Percentiles rank a stretch among this genome's conserved stretches.
phyloP scores from a whole-genome alignment of 1,140 invertebrate genomes.

The Phocides pigmalion region DNA sequence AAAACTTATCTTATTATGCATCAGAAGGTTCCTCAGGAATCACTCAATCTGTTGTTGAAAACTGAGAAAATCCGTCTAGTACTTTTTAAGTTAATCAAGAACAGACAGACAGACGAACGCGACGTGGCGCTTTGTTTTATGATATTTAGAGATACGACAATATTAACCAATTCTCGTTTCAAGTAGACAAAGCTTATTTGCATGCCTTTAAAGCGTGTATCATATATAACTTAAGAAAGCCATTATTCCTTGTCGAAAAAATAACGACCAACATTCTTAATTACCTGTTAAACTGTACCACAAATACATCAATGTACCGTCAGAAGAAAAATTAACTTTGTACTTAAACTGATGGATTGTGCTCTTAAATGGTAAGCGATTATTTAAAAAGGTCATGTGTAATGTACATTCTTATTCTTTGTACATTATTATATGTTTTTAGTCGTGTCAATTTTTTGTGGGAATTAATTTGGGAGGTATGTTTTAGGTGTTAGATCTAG shows the following conservation, averaged over 20 bases:
- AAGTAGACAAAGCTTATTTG: slow-evolving; percentile 23
- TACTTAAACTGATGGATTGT: slow-evolving; percentile 35
- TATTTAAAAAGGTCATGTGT: slow-evolving; percentile 27
- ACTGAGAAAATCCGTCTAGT: too few species aligned
- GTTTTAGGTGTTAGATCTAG: too few species aligned
- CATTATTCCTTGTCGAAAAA: slow-evolving; percentile 41
- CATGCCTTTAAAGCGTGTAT: slow-evolving; percentile 19
- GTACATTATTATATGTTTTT: slow-evolving; percentile 2
- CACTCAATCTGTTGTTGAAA: too few species aligned
- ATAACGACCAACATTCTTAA: slow-evolving; percentile 45
- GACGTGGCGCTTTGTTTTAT: too few species aligned
- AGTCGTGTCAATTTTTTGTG: slow-evolving; percentile 4
- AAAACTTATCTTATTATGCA: too few species aligned
- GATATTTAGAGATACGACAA: too few species aligned
- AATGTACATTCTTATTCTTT: slow-evolving; percentile 6
- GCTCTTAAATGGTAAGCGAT: slow-evolving; percentile 26
- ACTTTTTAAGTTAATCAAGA: too few species aligned
- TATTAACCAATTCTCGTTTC: not conserved
- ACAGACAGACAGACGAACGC: too few species aligned
- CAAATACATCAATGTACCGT: slow-evolving; percentile 42
- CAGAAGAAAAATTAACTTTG: slow-evolving; percentile 37
- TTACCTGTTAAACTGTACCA: slow-evolving; percentile 42
- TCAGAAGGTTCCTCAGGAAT: too few species aligned
- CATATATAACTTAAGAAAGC: slow-evolving; percentile 37
- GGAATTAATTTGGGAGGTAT: not conserved